These are phyloP conservation scores for Eulemur albifrons DNA, from an alignment of 2,797 vertebrate genomes.

Conservation along the genomic window DNA sequence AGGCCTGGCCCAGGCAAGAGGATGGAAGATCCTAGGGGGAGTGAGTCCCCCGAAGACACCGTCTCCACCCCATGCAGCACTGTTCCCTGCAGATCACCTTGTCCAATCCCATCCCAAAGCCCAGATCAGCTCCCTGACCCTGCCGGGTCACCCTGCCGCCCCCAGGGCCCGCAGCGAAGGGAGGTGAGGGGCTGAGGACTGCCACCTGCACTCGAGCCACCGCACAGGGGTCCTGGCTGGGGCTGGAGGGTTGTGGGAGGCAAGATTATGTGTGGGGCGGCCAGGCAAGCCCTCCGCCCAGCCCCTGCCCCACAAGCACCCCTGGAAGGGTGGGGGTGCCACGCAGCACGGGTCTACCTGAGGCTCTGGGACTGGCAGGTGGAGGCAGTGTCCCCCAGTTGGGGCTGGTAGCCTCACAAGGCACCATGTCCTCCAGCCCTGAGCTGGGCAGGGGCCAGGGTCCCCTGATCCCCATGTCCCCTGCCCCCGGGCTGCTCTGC, in stretches of 20 bases:
- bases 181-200: background rate
- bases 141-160: background rate
- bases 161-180: background rate
- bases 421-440: background rate
- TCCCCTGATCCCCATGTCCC: background rate
- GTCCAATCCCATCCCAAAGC: background rate
- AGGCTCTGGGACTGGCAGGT: background rate
- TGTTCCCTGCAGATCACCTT: background rate
- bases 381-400: no score
- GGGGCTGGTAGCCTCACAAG: background rate
- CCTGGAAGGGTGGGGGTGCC: background rate
- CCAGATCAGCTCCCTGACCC: background rate
- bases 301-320: background rate
- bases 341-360: background rate
- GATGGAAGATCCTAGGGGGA: background rate
- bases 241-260: background rate
- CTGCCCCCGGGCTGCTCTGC: background rate
- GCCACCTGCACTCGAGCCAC: background rate
- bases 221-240: background rate
- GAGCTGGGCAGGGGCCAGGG: background rate
- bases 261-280: background rate
- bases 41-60: background rate
- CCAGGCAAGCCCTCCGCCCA: background rate
- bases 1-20: no score
- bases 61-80: fast-evolving